These are phyloP conservation scores for Cephus pygmeus DNA, from an alignment of 2,888 invertebrate species.

Conservation along the genomic window DNA sequence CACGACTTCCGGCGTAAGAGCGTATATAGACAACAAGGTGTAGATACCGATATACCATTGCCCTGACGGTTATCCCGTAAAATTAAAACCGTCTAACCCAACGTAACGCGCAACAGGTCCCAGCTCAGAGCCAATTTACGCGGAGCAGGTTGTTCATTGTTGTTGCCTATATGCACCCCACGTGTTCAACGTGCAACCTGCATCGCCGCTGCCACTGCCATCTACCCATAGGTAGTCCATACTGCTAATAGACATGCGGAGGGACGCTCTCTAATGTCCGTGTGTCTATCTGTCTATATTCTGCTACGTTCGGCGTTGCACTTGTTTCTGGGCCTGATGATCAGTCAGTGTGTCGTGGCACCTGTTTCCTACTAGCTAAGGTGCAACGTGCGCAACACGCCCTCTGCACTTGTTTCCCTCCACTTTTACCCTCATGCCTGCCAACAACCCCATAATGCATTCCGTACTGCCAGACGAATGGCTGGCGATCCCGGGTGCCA, in stretches of 20 bases:
- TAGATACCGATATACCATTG: neutral
- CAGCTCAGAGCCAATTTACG: neutral
- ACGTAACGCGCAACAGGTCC: neutral
- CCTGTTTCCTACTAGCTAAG: constrained; percentile 46
- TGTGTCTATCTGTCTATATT: constrained; percentile 33
- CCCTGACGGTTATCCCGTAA: neutral
- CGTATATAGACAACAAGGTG: neutral
- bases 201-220: constrained; percentile 25
- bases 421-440: constrained; percentile 30
- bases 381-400: constrained; percentile 15
- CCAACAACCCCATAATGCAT: constrained; percentile 39
- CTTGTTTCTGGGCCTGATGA: constrained; percentile 23
- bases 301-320: constrained; percentile 14
- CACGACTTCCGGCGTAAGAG: neutral
- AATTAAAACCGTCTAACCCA: neutral
- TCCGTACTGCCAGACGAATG: neutral
- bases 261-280: constrained; percentile 40
- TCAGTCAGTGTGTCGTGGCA: constrained; percentile 54
- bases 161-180: neutral
- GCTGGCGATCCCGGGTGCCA: neutral
- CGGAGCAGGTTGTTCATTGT: neutral
- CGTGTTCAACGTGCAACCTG: constrained; percentile 26
- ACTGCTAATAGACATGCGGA: neutral
- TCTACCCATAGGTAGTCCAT: neutral
- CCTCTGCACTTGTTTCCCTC: constrained; percentile 16